These are phyloP conservation scores for Psettodes erumei DNA, from an alignment of 2,113 vertebrate species.

Conservation along the genomic window DNA sequence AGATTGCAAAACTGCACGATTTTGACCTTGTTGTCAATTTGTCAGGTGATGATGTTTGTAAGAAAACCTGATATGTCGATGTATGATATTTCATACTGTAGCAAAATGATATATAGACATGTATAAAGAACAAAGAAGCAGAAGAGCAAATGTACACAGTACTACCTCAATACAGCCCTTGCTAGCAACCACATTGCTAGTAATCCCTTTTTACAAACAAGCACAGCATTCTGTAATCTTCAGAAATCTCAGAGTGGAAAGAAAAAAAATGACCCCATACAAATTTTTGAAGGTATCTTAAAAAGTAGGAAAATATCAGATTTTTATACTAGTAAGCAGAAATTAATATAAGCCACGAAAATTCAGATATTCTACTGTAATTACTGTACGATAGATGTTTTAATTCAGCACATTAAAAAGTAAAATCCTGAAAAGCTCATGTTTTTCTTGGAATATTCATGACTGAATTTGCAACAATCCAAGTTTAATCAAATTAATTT, in stretches of 20 bases:
- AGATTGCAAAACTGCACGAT: too few relatives aligned
- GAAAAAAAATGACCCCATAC: background rate
- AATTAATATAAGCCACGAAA: background rate
- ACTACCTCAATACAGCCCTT: background rate
- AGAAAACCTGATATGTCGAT: too few relatives aligned
- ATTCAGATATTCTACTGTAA: background rate
- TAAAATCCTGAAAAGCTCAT: too few relatives aligned
- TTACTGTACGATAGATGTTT: background rate
- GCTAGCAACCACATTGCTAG: conserved; percentile 4
- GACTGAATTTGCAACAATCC: background rate
- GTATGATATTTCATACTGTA: conserved; percentile 14
- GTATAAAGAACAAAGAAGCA: conserved; percentile 16
- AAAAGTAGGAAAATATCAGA: background rate
- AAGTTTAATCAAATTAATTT: background rate
- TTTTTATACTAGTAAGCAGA: background rate
- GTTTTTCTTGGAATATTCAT: background rate
- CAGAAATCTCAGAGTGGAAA: background rate
- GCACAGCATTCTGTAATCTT: background rate
- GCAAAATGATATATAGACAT: conserved; percentile 7
- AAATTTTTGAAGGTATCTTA: background rate
- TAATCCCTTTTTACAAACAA: conserved; percentile 4
- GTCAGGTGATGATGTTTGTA: too few relatives aligned
- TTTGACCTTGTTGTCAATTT: too few relatives aligned
- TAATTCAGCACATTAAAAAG: background rate
- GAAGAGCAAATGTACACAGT: background rate